These are phyloP conservation scores for Brachymystax lenok DNA, from an alignment of 2,797 vertebrate species.

Conservation along the genomic window DNA sequence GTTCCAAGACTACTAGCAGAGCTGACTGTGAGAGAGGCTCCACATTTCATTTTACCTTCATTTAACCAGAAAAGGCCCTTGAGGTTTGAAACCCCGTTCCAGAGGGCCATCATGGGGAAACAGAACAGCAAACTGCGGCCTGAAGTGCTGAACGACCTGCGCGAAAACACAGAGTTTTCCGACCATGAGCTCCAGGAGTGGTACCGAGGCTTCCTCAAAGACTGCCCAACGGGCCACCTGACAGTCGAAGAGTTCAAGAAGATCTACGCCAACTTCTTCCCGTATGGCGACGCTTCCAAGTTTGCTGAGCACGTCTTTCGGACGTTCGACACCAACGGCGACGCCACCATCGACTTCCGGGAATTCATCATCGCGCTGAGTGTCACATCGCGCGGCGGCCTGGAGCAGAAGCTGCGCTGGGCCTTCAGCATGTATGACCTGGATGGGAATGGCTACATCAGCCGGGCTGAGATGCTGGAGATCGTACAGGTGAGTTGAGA, in stretches of 20 bases:
- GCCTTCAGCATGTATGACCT: constrained; percentile 85
- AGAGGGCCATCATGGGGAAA: constrained; percentile 74
- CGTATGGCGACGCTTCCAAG: constrained; percentile 82
- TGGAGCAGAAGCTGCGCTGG: constrained; percentile 85
- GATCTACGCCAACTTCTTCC: constrained; percentile 86
- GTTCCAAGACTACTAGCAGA: constrained; percentile 25
- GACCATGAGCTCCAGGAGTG: constrained; percentile 85
- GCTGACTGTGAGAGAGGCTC: background rate
- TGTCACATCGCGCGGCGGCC: constrained; percentile 78
- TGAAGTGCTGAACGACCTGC: constrained; percentile 81
- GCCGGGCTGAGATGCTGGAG: constrained; percentile 83
- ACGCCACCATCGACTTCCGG: constrained; percentile 83
- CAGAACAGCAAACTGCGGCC: constrained; percentile 85
- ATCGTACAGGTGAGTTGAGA: constrained; percentile 77
- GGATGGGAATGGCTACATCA: constrained; percentile 84
- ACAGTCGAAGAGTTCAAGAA: constrained; percentile 85
- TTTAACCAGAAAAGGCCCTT: background rate
- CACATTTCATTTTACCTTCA: background rate
- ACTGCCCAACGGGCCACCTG: constrained; percentile 81
- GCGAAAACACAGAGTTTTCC: constrained; percentile 82
- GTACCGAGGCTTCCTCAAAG: constrained; percentile 85
- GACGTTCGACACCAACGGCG: constrained; percentile 82
- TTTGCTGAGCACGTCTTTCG: constrained; percentile 84
- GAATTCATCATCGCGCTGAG: constrained; percentile 85
- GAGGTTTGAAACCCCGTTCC: background rate